Conservation (phyloP, 2,888 invertebrate species). For the Zaprionus obscuricornis region DNA sequence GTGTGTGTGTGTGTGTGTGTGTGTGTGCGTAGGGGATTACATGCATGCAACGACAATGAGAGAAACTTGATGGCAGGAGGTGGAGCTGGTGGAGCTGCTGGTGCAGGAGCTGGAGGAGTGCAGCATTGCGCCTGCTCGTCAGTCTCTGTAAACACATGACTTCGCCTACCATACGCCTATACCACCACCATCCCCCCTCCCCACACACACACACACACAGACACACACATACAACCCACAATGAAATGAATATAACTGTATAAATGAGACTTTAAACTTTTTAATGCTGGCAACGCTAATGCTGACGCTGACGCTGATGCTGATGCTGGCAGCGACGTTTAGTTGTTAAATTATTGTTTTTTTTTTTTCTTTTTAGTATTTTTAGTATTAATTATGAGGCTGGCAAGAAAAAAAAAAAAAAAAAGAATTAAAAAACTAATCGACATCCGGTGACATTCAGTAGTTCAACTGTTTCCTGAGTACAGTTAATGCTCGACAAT, state of each 20-base stretch:
- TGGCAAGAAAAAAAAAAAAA: too few relatives aligned
- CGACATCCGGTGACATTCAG: constrained; percentile 14
- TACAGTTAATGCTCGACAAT: constrained; percentile 17
- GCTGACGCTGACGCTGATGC: constrained; percentile 1
- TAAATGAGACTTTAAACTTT: constrained; percentile 79
- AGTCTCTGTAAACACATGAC: constrained; percentile 55
- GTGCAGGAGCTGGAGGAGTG: constrained; percentile 17
- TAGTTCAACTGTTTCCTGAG: too few relatives aligned
- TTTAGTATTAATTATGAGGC: constrained; percentile 45
- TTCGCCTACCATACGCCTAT: not conserved
- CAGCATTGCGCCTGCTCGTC: constrained; percentile 46
- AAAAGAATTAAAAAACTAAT: too few relatives aligned
- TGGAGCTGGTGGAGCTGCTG: too few relatives aligned
- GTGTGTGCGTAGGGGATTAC: constrained; percentile 63
- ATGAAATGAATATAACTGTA: constrained; percentile 54
- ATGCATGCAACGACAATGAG: too few relatives aligned
- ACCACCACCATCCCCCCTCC: not conserved
- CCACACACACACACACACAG: not conserved
- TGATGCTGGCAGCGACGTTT: not conserved
- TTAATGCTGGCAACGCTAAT: constrained; percentile 48
- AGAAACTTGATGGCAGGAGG: too few relatives aligned
- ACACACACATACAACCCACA: constrained; percentile 3
- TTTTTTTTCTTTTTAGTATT: constrained; percentile 15
- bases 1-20: constrained; percentile 26
- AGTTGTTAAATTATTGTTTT: constrained; percentile 9